Conservation (phyloP, 1,140 invertebrate species). For the Drosophila orosa region DNA sequence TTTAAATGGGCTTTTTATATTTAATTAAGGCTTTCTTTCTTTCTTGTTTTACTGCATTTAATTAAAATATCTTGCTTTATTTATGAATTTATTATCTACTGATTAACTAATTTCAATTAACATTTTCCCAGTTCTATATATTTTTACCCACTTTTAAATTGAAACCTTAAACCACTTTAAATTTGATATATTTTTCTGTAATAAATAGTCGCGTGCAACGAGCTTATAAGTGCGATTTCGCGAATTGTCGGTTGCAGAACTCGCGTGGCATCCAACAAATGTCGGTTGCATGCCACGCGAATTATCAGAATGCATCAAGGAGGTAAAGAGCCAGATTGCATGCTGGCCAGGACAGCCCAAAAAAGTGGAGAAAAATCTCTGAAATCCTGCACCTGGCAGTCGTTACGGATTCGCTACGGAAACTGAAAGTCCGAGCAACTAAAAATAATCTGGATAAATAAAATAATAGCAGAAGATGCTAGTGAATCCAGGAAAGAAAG, state of each 20-base stretch:
- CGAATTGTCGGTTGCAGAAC: neutral
- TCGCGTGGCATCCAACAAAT: conserved; percentile 46
- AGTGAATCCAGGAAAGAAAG: conserved; percentile 5
- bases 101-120: neutral
- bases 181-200: conserved; percentile 11
- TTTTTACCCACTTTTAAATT: neutral
- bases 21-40: too few relatives aligned
- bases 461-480: conserved; percentile 3
- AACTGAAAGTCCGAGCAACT: conserved; percentile 18
- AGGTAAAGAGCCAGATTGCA: conserved; percentile 28
- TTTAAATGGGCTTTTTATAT: too few relatives aligned
- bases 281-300: conserved; percentile 37
- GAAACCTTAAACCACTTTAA: conserved; percentile 25
- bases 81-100: rapidly evolving
- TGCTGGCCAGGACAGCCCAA: conserved; percentile 6
- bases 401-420: conserved; percentile 16
- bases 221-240: conserved; percentile 50
- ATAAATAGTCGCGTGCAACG: conserved; percentile 64
- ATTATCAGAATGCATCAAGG: conserved; percentile 37
- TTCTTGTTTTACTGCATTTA: too few relatives aligned
- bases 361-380: conserved; percentile 17
- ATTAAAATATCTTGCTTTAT: neutral
- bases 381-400: conserved; percentile 45
- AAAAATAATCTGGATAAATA: conserved; percentile 20
- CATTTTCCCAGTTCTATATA: neutral